Conservation (phyloP, 2,888 invertebrate species). For the Zootermopsis nevadensis region DNA sequence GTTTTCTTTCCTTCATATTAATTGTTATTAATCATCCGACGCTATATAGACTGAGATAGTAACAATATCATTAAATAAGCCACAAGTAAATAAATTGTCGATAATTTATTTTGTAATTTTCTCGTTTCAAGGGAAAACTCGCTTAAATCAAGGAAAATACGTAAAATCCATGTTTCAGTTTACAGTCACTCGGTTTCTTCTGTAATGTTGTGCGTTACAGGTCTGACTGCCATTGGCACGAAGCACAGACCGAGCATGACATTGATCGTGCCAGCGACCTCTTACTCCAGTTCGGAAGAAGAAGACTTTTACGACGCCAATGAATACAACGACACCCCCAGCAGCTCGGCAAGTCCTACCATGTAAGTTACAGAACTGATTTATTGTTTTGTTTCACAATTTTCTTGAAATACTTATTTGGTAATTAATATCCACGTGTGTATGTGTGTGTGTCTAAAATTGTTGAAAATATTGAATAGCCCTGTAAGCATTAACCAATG, state of each 20-base stretch:
- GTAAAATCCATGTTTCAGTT: too few species aligned
- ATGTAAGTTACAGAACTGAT: conserved; percentile 48
- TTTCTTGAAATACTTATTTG: too few species aligned
- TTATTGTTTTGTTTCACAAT: too few species aligned
- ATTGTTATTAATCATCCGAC: too few species aligned
- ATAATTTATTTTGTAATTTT: too few species aligned
- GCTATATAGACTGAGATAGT: too few species aligned
- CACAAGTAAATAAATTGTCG: too few species aligned
- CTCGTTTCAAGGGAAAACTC: too few species aligned
- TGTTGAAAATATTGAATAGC: neutral
- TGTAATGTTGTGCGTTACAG: conserved; percentile 4
- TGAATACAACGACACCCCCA: conserved; percentile 68
- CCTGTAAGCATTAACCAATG: too few species aligned
- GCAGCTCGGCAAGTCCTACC: conserved; percentile 60
- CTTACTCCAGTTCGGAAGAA: conserved; percentile 98
- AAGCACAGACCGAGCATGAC: conserved; percentile 67
- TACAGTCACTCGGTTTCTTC: neutral
- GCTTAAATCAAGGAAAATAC: too few species aligned
- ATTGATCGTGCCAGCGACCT: conserved; percentile 80
- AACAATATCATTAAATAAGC: too few species aligned
- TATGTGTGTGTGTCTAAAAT: neutral
- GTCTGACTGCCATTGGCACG: conserved; percentile 32
- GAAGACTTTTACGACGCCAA: conserved; percentile 95
- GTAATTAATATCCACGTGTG: neutral
- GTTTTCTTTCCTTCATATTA: too few species aligned